Conservation (phyloP, 2,113 vertebrate species). For the Rhineura floridana region DNA sequence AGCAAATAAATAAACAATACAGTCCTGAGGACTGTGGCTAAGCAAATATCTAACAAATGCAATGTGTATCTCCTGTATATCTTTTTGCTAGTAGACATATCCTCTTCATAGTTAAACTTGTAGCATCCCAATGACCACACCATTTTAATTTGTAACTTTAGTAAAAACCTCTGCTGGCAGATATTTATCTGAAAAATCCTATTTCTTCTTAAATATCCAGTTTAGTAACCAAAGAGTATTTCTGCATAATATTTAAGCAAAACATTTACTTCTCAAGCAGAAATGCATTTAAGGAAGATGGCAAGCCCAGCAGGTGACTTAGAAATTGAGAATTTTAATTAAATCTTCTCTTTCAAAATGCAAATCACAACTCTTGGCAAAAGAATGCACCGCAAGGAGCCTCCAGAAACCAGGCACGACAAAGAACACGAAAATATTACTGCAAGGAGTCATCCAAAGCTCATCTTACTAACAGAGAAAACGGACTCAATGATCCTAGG, state of each 20-base stretch:
- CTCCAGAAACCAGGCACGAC: conserved; percentile 50
- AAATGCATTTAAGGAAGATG: conserved; percentile 56
- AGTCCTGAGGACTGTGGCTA: fast-evolving
- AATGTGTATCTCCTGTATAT: neutral
- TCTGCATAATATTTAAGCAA: conserved; percentile 62
- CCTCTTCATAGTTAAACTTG: conserved; percentile 15
- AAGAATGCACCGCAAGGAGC: conserved; percentile 55
- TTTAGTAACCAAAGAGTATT: conserved; percentile 50
- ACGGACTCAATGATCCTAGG: conserved; percentile 41
- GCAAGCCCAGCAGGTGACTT: conserved; percentile 69
- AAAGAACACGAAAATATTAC: conserved; percentile 50
- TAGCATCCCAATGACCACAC: conserved; percentile 43
- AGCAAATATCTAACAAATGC: neutral
- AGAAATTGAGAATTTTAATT: conserved; percentile 70
- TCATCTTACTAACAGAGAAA: conserved; percentile 34
- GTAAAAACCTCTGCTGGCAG: conserved; percentile 11
- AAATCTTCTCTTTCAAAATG: conserved; percentile 71
- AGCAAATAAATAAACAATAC: neutral
- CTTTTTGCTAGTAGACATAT: conserved; percentile 40
- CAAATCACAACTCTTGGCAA: conserved; percentile 66
- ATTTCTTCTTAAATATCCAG: conserved; percentile 18
- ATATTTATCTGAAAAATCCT: conserved; percentile 28
- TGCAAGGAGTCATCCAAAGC: conserved; percentile 46
- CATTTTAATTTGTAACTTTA: conserved; percentile 26
- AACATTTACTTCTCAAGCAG: conserved; percentile 55